phyloP scores from a whole-genome alignment of 2,888 invertebrate species.

The Stenolophus ochropezus region DNA sequence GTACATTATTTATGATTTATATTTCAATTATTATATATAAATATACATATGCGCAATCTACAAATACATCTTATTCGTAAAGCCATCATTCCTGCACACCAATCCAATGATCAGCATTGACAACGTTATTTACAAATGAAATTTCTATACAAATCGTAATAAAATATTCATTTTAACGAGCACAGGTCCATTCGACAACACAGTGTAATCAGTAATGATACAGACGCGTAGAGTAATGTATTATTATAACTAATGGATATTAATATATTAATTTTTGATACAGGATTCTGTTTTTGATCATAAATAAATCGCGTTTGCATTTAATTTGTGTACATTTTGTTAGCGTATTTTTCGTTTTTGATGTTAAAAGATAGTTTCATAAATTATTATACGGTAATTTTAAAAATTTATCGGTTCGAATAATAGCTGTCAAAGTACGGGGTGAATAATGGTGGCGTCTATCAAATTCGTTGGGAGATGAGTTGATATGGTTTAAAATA shows the following conservation, averaged over 20 bases:
- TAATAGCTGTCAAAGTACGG: conserved; percentile 10
- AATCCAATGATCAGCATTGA: background rate
- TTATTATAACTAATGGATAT: conserved; percentile 41
- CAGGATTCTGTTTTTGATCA: conserved; percentile 23
- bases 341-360: background rate
- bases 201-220: conserved; percentile 11
- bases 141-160: conserved; percentile 10
- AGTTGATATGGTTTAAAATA: conserved; percentile 46
- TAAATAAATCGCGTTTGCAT: conserved; percentile 3
- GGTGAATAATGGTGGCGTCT: conserved; percentile 34
- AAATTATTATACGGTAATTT: conserved; percentile 42
- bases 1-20: too few species aligned
- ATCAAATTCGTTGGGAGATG: conserved; percentile 20
- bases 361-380: conserved; percentile 14
- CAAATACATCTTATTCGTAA: too few species aligned
- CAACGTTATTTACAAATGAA: conserved; percentile 27
- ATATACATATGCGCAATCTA: too few species aligned
- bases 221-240: background rate
- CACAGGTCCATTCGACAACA: background rate
- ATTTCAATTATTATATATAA: too few species aligned
- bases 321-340: conserved; percentile 34
- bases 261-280: conserved; percentile 42
- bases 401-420: conserved; percentile 43
- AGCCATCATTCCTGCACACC: too few species aligned
- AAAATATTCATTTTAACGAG: conserved; percentile 41